phyloP scores from a whole-genome alignment of 2,113 vertebrate species.

The Dryoscopus gambensis region DNA sequence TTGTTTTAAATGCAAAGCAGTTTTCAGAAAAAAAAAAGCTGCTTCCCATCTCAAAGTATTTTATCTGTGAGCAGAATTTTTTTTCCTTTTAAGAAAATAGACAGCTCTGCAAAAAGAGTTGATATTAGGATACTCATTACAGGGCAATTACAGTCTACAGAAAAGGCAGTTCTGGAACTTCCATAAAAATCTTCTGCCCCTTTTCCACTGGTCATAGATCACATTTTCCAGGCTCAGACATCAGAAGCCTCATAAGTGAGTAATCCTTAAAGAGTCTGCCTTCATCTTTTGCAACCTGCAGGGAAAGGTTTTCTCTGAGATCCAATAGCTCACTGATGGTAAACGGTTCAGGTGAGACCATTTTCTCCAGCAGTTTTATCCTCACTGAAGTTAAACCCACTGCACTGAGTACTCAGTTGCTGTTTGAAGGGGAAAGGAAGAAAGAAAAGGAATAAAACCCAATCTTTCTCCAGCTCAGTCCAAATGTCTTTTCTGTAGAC shows the following conservation, averaged over 20 bases:
- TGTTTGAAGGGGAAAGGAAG: conserved; percentile 38
- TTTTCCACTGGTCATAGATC: conserved; percentile 47
- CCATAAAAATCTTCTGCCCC: conserved; percentile 38
- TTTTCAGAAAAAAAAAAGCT: neutral
- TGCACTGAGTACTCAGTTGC: neutral
- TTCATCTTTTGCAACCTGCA: conserved; percentile 58
- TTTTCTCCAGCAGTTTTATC: conserved; percentile 56
- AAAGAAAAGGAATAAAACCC: neutral
- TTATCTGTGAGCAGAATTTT: neutral
- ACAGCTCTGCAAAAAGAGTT: neutral
- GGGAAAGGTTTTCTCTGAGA: conserved; percentile 58
- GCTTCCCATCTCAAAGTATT: neutral
- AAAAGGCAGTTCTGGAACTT: conserved; percentile 20
- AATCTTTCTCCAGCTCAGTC: conserved; percentile 11
- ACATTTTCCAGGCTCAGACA: conserved; percentile 45
- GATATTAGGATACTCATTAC: neutral
- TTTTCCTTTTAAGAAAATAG: neutral
- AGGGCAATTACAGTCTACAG: conserved; percentile 2
- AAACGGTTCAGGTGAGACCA: conserved; percentile 40
- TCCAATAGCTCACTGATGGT: conserved; percentile 46
- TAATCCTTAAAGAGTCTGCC: conserved; percentile 51
- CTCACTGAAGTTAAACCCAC: conserved; percentile 43
- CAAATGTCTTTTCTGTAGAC: neutral
- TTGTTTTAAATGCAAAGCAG: neutral
- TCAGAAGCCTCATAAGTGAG: conserved; percentile 42